These are phyloP conservation scores for Caenorhabditis remanei DNA, from an alignment of 1,140 invertebrate species.

Conservation along the genomic window DNA sequence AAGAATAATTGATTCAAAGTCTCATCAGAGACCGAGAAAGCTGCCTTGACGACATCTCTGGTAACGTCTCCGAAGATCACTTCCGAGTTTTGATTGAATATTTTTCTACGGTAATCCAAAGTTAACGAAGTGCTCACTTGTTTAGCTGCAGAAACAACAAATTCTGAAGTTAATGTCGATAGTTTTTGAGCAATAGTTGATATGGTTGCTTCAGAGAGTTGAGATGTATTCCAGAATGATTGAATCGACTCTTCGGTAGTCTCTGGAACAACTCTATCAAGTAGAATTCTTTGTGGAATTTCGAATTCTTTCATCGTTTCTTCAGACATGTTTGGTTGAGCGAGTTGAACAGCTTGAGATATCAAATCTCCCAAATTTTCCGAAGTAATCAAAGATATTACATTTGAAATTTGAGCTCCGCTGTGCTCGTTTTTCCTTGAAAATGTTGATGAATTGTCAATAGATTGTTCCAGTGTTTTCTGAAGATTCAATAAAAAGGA, in stretches of 20 bases:
- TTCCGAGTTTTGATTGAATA: constrained; percentile 45
- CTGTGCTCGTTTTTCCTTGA: neutral
- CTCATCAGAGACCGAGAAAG: neutral
- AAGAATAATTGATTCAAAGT: constrained; percentile 6
- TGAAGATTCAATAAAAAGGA: constrained; percentile 17
- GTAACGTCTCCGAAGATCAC: constrained; percentile 1
- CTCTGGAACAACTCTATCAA: constrained; percentile 19
- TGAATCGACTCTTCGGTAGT: constrained; percentile 27
- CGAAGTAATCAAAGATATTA: constrained; percentile 30
- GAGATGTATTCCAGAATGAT: constrained; percentile 22
- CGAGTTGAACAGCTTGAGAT: constrained; percentile 24
- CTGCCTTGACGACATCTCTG: constrained; percentile 21
- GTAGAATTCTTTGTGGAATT: constrained; percentile 7
- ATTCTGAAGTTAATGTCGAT: neutral
- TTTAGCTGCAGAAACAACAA: constrained; percentile 33
- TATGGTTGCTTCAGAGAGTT: neutral
- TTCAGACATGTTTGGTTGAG: constrained; percentile 31
- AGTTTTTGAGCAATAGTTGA: constrained; percentile 19
- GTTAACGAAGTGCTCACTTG: constrained; percentile 14
- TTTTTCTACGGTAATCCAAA: constrained; percentile 43
- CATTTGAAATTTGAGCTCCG: neutral
- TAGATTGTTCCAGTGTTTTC: neutral
- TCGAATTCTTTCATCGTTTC: constrained; percentile 1
- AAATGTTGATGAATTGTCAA: neutral
- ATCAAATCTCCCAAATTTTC: constrained; percentile 38